Evolutionary conservation across 2,113 vertebrate genomes (phyloP).

Genomic region (Candoia aspera): DNA sequence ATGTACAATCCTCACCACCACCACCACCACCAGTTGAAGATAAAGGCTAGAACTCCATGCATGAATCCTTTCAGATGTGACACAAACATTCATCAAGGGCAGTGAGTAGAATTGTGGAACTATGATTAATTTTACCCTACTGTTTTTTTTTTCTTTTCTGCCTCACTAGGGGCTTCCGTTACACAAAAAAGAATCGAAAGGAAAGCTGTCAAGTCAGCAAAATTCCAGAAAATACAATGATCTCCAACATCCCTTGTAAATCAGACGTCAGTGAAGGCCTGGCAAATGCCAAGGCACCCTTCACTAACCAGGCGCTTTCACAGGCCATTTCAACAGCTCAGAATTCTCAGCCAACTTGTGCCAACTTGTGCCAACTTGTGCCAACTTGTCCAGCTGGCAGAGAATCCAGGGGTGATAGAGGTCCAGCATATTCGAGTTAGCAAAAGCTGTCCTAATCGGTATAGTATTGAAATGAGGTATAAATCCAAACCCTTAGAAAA

Average conservation of each 20-base stretch:
- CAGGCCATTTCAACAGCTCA: not conserved
- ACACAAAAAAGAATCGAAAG: constrained; percentile 49
- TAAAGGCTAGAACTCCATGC: not conserved
- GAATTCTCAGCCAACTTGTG: not conserved
- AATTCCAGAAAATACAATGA: not conserved
- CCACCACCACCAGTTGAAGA: too few relatives aligned
- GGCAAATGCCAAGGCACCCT: constrained; percentile 18
- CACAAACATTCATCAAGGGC: not conserved
- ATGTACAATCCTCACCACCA: not conserved
- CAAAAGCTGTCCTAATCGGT: too few relatives aligned
- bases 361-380: too few relatives aligned
- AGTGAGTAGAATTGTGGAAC: too few relatives aligned
- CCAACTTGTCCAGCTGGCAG: too few relatives aligned
- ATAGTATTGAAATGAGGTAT: not conserved
- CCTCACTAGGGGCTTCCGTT: constrained; percentile 28
- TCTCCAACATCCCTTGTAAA: constrained; percentile 9
- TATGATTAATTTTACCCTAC: not conserved
- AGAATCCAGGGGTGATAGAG: too few relatives aligned
- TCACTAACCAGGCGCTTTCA: not conserved
- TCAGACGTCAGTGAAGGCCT: constrained; percentile 39
- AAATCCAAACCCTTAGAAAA: not conserved
- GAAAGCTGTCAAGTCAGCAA: constrained; percentile 60
- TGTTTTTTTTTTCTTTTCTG: not conserved
- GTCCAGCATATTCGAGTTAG: not conserved
- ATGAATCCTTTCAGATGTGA: not conserved